These are phyloP conservation scores for Phylloscopus whistleri DNA, from an alignment of 2,113 vertebrate genomes.

Conservation along the genomic window DNA sequence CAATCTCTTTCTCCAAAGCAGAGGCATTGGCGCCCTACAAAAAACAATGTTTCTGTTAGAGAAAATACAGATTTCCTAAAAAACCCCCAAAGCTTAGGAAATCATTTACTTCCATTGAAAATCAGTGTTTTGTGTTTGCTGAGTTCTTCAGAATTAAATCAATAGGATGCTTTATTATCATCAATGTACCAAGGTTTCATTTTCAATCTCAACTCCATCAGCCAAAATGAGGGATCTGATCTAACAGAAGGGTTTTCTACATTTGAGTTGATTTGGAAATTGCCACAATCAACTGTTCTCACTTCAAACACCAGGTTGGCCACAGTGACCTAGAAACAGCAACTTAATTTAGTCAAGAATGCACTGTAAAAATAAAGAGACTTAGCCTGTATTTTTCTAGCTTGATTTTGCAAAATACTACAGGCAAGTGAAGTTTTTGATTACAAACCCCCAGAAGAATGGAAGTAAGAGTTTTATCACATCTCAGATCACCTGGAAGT, in stretches of 20 bases:
- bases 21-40: slow-evolving; percentile 93
- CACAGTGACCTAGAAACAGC: neutral
- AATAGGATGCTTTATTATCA: neutral
- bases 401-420: neutral
- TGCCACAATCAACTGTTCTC: neutral
- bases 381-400: neutral
- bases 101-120: neutral
- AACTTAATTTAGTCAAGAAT: neutral
- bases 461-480: neutral
- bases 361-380: neutral
- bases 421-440: fast-evolving
- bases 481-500: neutral
- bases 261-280: neutral
- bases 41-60: neutral
- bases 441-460: neutral
- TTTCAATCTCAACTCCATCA: neutral
- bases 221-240: neutral
- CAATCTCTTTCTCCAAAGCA: slow-evolving; percentile 97
- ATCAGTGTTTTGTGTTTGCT: neutral
- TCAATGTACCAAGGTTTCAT: neutral
- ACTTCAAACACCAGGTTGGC: neutral
- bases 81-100: neutral
- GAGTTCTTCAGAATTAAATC: neutral
- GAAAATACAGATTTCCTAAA: neutral
- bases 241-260: neutral